Base-by-base conservation (phyloP, 2,113 vertebrate species). In the Bolborhynchus lineola region DNA sequence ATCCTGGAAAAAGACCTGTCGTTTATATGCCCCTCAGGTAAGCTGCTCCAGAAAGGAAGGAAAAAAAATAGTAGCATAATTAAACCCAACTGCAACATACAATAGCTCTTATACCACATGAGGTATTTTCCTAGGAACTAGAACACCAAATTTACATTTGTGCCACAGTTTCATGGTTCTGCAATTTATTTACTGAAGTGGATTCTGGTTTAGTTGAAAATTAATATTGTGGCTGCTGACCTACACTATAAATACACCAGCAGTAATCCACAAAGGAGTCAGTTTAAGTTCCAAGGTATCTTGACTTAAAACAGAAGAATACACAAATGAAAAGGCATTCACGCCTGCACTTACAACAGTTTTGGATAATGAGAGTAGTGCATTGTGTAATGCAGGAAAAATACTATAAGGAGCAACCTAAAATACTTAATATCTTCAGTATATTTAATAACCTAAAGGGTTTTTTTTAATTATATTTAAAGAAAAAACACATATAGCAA, bases 181-280 rank as follows among this genome's bases (percentile, higher is more conserved):
- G 68, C 62, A 64, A 72, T 75, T 92, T 91, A 93, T 89, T 96
- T 84, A 86, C 80, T 62, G n/a, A 68, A 82, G 65, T 59, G 42
- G 81, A 79, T 93, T 76, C n/a, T 79, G 69, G 6, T 95, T 93
- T 41, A 93, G 64, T 16, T 86, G 69, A 89, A 86, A 96, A 96
- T 76, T 81, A 93, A 84, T 95, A 89, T 68, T 83, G 80, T 63
- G 88, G 68, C 26, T 93, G 80, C 72, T 88, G 82, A 57, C 24
- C 88, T 63, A 65, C 55, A 24, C 76, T 93, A 82, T 59, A 91
- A 96, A 92, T 76, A 85, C 2, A 91, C 28, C 83, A 86, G 50
- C 53, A 92, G 87, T 46, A 82, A 92, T 14, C 57, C 84, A 86
- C 7, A 3, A 86, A 83, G 50, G 67, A 88, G 74, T 18, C 82